These are phyloP conservation scores for Xestia rhomboidea DNA, from an alignment of 2,888 invertebrate genomes.

Conservation along the genomic window DNA sequence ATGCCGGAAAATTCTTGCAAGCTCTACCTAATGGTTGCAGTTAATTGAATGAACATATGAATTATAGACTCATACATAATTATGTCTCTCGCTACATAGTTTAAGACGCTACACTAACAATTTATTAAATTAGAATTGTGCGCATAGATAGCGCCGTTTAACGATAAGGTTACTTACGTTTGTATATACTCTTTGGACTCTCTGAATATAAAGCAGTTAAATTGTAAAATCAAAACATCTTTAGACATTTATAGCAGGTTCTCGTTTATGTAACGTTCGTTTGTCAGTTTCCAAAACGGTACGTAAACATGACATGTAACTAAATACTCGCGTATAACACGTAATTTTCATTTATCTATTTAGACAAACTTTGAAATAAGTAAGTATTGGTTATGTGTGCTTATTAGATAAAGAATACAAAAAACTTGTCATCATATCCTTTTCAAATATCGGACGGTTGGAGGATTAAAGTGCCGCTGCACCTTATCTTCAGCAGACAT, in stretches of 20 bases:
- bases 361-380: constrained; percentile 72
- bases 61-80: constrained; percentile 30
- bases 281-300: constrained; percentile 49
- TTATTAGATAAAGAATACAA: constrained; percentile 88
- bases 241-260: constrained; percentile 27
- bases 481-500: constrained; percentile 90
- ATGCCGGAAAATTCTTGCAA: constrained; percentile 54
- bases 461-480: constrained; percentile 90
- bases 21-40: constrained; percentile 39
- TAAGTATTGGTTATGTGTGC: constrained; percentile 84
- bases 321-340: constrained; percentile 57
- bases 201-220: not conserved
- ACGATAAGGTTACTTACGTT: not conserved
- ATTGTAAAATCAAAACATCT: constrained; percentile 24
- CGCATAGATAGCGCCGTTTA: not conserved
- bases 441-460: constrained; percentile 90
- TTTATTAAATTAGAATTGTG: constrained; percentile 34
- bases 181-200: not conserved
- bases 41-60: constrained; percentile 57
- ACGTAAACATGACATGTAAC: constrained; percentile 57
- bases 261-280: constrained; percentile 10
- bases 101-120: constrained; percentile 7
- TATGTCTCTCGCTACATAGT: constrained; percentile 20
- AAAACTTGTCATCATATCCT: constrained; percentile 90
- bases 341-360: constrained; percentile 69